phyloP scores from a whole-genome alignment of 2,797 vertebrate species.

The Brachyalestes nurse region DNA sequence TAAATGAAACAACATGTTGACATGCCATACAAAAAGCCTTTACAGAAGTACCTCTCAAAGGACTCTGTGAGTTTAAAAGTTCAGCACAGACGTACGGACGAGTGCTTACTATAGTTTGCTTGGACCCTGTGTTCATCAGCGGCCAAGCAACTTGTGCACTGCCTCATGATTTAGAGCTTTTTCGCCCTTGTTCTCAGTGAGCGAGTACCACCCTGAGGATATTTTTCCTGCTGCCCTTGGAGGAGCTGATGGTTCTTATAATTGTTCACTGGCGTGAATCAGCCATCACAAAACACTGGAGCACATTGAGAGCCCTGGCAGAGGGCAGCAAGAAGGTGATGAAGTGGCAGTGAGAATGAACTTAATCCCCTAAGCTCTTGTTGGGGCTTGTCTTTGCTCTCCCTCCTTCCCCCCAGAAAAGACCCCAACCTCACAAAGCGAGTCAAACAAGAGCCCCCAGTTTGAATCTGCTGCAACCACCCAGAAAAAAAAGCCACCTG shows the following conservation, averaged over 20 bases:
- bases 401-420: slow-evolving; percentile 53
- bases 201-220: slow-evolving; percentile 63
- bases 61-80: slow-evolving; percentile 31
- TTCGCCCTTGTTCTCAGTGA: slow-evolving; percentile 53
- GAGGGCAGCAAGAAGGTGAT: slow-evolving; percentile 68
- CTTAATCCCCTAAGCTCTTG: slow-evolving; percentile 78
- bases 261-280: slow-evolving; percentile 69
- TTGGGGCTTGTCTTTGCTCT: slow-evolving; percentile 67
- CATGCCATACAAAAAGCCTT: slow-evolving; percentile 21
- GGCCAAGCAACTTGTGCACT: slow-evolving; percentile 40
- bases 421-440: slow-evolving; percentile 50
- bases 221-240: slow-evolving; percentile 64
- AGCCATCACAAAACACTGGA: slow-evolving; percentile 65
- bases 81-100: slow-evolving; percentile 31
- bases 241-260: slow-evolving; percentile 62
- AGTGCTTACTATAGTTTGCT: slow-evolving; percentile 35
- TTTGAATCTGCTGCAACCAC: slow-evolving; percentile 40
- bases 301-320: slow-evolving; percentile 63
- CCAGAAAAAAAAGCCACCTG: slow-evolving; percentile 15
- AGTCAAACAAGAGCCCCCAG: slow-evolving; percentile 53
- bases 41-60: slow-evolving; percentile 22
- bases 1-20: slow-evolving; percentile 18
- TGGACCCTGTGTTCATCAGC: slow-evolving; percentile 41
- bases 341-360: slow-evolving; percentile 77
- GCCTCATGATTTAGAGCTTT: slow-evolving; percentile 60